Conservation (phyloP, 1,140 invertebrate genomes). For the Liolophura sinensis region DNA sequence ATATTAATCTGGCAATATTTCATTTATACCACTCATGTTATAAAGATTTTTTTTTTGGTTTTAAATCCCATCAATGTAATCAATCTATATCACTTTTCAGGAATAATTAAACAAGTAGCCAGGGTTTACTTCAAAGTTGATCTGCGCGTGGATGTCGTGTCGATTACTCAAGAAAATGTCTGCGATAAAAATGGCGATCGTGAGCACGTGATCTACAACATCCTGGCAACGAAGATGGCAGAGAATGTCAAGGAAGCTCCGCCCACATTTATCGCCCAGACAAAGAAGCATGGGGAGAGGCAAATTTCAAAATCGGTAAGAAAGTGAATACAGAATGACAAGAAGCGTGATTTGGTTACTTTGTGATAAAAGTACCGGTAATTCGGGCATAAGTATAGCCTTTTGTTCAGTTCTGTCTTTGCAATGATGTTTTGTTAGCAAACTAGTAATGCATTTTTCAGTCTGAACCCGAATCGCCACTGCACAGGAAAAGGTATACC, state of each 20-base stretch:
- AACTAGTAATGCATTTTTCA: no score
- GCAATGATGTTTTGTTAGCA: no score
- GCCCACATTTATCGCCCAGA: slow-evolving; percentile 42
- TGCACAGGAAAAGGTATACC: no score
- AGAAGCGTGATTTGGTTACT: no score
- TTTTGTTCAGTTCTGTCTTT: no score
- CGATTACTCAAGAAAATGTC: slow-evolving; percentile 26
- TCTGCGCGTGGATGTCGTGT: slow-evolving; percentile 24
- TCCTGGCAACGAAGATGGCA: slow-evolving; percentile 29
- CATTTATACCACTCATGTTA: no score
- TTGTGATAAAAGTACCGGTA: no score
- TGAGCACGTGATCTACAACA: slow-evolving; percentile 35
- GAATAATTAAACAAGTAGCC: slow-evolving; percentile 27
- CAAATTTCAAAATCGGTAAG: slow-evolving; percentile 36
- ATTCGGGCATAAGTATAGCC: no score
- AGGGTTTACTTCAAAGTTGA: slow-evolving; percentile 36
- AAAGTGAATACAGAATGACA: no score
- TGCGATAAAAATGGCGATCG: slow-evolving; percentile 23
- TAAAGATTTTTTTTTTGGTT: no score
- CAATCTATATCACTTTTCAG: slow-evolving; percentile 12
- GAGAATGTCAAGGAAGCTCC: slow-evolving; percentile 24
- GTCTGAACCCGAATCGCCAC: no score
- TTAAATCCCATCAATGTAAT: not conserved
- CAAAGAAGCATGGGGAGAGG: slow-evolving; percentile 38
- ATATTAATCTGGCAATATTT: no score